These are phyloP conservation scores for Scaptomyza hsui DNA, from an alignment of 1,140 invertebrate species.

Conservation along the genomic window DNA sequence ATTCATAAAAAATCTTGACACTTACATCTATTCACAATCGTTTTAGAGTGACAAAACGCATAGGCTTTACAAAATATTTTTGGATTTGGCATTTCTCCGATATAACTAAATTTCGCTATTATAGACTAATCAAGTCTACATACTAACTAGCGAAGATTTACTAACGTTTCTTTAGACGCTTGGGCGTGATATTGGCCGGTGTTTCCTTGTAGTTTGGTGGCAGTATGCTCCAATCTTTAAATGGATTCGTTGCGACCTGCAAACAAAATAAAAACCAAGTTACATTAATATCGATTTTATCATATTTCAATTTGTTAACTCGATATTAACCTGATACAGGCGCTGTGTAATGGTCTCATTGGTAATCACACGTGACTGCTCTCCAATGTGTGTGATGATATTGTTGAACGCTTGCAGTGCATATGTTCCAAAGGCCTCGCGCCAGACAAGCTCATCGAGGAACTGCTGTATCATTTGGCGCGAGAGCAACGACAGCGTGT, in stretches of 20 bases:
- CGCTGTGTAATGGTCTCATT: conserved; percentile 84
- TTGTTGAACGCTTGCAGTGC: conserved; percentile 92
- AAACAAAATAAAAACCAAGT: conserved; percentile 54
- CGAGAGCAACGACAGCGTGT: conserved; percentile 92
- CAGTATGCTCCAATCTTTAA: conserved; percentile 90
- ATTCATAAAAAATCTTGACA: no score
- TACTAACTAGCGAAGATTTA: conserved; percentile 50
- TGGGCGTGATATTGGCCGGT: conserved; percentile 77
- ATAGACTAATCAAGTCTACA: conserved; percentile 50
- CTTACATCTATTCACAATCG: conserved; percentile 27
- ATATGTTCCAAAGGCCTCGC: conserved; percentile 89
- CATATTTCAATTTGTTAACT: conserved; percentile 47
- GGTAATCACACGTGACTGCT: conserved; percentile 88
- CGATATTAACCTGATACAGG: conserved; percentile 82
- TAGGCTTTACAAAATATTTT: conserved; percentile 54
- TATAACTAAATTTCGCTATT: conserved; percentile 39
- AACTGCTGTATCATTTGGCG: conserved; percentile 95
- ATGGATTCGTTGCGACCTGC: conserved; percentile 91
- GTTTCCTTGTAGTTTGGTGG: conserved; percentile 77
- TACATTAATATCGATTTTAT: conserved; percentile 86
- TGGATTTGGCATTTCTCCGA: conserved; percentile 41
- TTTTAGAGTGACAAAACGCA: conserved; percentile 70
- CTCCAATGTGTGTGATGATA: conserved; percentile 90
- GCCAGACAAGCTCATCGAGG: conserved; percentile 93
- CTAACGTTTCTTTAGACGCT: conserved; percentile 83